phyloP scores from a whole-genome alignment of 2,888 invertebrate species.

The Diarsia rubi region DNA sequence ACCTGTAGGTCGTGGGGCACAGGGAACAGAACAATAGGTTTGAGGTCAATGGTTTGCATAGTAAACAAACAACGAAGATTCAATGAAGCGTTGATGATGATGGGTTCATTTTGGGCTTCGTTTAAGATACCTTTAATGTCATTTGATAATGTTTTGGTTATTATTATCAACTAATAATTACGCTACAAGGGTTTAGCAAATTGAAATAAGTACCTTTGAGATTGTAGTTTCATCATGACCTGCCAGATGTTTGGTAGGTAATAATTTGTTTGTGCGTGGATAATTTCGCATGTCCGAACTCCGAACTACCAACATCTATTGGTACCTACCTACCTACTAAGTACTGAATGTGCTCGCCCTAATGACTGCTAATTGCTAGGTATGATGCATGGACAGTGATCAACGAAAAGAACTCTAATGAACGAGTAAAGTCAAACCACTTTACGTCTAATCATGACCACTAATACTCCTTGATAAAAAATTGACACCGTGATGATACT shows the following conservation, averaged over 20 bases:
- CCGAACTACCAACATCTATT: neutral
- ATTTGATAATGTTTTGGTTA: neutral
- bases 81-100: slow-evolving; percentile 23
- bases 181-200: neutral
- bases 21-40: slow-evolving; percentile 8
- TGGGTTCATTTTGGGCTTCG: neutral
- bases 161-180: slow-evolving; percentile 6
- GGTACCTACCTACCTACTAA: neutral
- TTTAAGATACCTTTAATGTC: neutral
- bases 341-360: neutral
- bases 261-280: neutral
- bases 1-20: neutral
- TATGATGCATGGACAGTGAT: neutral
- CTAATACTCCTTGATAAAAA: neutral
- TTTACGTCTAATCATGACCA: neutral
- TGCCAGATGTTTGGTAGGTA: neutral
- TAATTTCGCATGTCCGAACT: neutral
- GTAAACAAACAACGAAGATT: slow-evolving; percentile 14
- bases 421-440: neutral
- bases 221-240: neutral
- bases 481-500: neutral
- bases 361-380: neutral
- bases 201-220: neutral
- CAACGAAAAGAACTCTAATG: neutral
- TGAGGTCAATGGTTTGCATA: slow-evolving; percentile 19